phyloP scores from a whole-genome alignment of 2,113 vertebrate species.

The Ochotona curzoniae region DNA sequence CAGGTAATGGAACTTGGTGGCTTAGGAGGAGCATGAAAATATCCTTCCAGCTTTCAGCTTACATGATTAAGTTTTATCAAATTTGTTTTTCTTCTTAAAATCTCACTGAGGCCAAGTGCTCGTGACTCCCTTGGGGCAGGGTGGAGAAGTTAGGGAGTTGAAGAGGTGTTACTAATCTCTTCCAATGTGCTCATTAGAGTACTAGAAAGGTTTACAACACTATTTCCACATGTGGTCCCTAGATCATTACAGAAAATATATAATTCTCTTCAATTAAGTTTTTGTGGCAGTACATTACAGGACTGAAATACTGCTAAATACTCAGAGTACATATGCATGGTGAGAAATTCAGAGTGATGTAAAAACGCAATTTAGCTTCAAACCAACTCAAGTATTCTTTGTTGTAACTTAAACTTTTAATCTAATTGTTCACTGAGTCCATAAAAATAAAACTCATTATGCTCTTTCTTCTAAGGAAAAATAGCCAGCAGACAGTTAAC shows the following conservation, averaged over 20 bases:
- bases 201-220: constrained; percentile 80
- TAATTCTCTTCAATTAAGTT: constrained; percentile 71
- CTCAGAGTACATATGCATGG: background rate
- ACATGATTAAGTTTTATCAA: constrained; percentile 96
- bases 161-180: constrained; percentile 84
- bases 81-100: constrained; percentile 94
- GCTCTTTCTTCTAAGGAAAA: background rate
- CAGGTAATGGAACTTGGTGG: constrained; percentile 91
- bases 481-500: background rate
- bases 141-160: constrained; percentile 81
- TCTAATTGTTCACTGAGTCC: constrained; percentile 34
- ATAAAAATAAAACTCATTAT: constrained; percentile 42
- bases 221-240: constrained; percentile 78
- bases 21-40: constrained; percentile 91
- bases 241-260: constrained; percentile 74
- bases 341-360: constrained; percentile 35
- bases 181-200: constrained; percentile 84
- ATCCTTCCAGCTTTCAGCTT: constrained; percentile 91
- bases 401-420: constrained; percentile 68
- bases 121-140: constrained; percentile 81
- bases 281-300: constrained; percentile 73
- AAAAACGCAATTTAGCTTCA: constrained; percentile 61
- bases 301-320: constrained; percentile 49
- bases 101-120: constrained; percentile 86
- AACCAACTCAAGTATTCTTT: constrained; percentile 46